Evolutionary conservation across 23 tunicate genomes (phyloP).

Genomic region (Ascidia mentula): DNA sequence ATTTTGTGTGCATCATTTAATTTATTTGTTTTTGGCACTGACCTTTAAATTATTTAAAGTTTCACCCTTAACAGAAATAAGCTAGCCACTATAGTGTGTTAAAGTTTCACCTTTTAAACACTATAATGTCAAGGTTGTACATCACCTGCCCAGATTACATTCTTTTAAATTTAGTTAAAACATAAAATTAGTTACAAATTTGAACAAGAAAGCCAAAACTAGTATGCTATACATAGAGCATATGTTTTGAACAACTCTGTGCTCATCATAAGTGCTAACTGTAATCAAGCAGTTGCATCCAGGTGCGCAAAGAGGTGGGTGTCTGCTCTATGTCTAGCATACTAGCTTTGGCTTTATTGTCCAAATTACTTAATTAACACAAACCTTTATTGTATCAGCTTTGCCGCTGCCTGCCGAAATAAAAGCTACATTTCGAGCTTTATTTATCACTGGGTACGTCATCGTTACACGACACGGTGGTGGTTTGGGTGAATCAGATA

Average conservation of each 20-base stretch:
- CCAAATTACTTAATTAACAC: background rate
- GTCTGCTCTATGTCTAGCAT: no score
- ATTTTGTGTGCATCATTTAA: no score
- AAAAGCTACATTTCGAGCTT: constrained; percentile 81
- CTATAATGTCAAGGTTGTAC: no score
- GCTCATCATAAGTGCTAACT: background rate
- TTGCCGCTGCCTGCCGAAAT: constrained; percentile 80
- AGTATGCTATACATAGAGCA: background rate
- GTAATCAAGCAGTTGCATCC: background rate
- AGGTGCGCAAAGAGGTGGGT: no score
- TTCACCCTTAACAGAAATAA: no score
- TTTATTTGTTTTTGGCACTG: no score
- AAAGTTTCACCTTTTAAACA: no score
- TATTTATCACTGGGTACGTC: constrained; percentile 78
- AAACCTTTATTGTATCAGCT: constrained; percentile 80
- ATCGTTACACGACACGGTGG: constrained; percentile 87
- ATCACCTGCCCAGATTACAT: no score
- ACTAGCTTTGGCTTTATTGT: background rate
- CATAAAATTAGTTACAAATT: no score
- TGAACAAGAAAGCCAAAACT: background rate
- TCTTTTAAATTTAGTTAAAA: no score
- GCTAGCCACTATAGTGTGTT: no score
- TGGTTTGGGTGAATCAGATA: constrained; percentile 90
- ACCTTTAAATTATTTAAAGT: no score
- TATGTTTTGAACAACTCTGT: background rate